Base-by-base conservation (phyloP, 2,113 vertebrate species). In the Forbesichthys papilliferus region DNA sequence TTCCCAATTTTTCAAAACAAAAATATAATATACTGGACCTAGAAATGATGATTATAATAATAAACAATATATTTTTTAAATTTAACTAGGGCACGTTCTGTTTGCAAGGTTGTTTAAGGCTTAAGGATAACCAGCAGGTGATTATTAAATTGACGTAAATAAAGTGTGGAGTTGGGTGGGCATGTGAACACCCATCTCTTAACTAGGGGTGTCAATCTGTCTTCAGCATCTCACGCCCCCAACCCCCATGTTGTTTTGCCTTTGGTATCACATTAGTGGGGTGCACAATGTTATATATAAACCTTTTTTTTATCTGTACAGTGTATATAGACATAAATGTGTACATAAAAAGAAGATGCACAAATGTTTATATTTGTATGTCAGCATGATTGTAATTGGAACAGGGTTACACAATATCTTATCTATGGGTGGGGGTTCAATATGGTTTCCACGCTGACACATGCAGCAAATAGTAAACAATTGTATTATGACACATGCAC, bases 321-420 rank as follows among this genome's bases (percentile, higher is more conserved):
- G 91, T 92, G 90, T 93, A 92, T 73, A 92, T 90, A 92, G 52
- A 78, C 78, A 91, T 91, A 92, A 86, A 92, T 91, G 88, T 92
- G 83, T 91, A 92, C 83, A 92, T 91, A 92, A 91, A 91, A 90
- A 80, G 82, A 86, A 82, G 71, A 85, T 75, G 77, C 73, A 76
- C 18, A 11, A 27, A 27, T 33, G 11, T 58, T 58, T 58, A 49
- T 42, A 16, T 42, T 42, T 42, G 36, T 42, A 42, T 6, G 36
- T 8, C 67, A 42, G 46, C 8, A 54, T 66, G 1, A 65, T 78
- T 61, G 54, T 66, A 3, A 11, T 58, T 48, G 34, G 42, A 61
- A 20, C 8, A 56, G 10, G 49, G 48, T 55, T 27, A 16, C 42
- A 42, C 20, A 66, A 47, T 47, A 48, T 12, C 18, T 33, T 4